Percentiles rank a stretch among this genome's conserved stretches.
phyloP scores from a whole-genome alignment of 2,113 vertebrate species.

The Poeciliopsis turrubarensis region DNA sequence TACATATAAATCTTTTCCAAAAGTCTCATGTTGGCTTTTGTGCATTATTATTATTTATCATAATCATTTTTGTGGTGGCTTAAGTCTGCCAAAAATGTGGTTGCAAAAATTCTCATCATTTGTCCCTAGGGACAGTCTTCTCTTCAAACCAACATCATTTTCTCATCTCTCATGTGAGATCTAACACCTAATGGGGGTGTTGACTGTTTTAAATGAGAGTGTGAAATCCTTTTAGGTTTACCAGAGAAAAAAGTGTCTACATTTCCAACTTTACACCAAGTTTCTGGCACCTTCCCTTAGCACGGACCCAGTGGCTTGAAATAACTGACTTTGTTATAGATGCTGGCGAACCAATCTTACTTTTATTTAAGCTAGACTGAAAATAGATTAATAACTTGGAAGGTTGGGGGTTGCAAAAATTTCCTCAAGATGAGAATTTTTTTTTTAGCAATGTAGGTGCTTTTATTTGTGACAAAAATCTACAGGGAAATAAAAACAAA shows the following conservation, averaged over 20 bases:
- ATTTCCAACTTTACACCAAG: slow-evolving; percentile 57
- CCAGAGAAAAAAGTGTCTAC: slow-evolving; percentile 55
- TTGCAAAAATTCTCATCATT: slow-evolving; percentile 46
- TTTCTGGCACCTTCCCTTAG: slow-evolving; percentile 46
- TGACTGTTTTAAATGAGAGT: slow-evolving; percentile 51
- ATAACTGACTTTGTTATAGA: slow-evolving; percentile 12
- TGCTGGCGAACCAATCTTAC: slow-evolving; percentile 10
- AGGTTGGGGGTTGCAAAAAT: background rate
- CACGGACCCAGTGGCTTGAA: slow-evolving; percentile 33
- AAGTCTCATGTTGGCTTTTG: background rate
- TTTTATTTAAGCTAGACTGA: slow-evolving; percentile 23
- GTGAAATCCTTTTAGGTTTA: slow-evolving; percentile 61
- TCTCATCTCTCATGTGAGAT: slow-evolving; percentile 36
- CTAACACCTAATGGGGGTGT: slow-evolving; percentile 65
- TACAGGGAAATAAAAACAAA: background rate
- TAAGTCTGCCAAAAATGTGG: background rate
- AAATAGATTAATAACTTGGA: slow-evolving; percentile 39
- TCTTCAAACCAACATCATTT: slow-evolving; percentile 39
- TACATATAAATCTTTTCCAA: background rate
- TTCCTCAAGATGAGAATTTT: too few species aligned
- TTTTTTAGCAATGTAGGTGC: background rate
- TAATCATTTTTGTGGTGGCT: slow-evolving; percentile 2
- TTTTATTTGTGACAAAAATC: background rate
- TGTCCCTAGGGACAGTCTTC: slow-evolving; percentile 22
- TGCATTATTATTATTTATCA: background rate